These are phyloP conservation scores for Dermatemys mawii DNA, from an alignment of 2,113 vertebrate genomes.

Conservation along the genomic window DNA sequence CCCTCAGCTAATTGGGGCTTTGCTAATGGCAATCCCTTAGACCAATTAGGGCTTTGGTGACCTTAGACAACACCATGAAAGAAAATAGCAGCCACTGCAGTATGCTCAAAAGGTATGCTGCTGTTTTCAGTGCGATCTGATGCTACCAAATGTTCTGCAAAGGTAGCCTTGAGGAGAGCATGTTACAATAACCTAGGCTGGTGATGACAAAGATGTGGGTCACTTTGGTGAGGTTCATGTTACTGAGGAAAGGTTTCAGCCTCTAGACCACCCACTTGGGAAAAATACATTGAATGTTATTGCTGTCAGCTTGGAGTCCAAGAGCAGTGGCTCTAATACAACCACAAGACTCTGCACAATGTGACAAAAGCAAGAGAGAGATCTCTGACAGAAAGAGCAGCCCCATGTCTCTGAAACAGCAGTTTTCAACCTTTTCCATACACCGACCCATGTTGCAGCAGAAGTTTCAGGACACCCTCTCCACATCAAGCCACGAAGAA, in stretches of 20 bases:
- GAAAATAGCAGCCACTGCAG: not conserved
- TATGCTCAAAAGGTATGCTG: not conserved
- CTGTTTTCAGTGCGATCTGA: not conserved
- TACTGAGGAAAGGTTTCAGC: not conserved
- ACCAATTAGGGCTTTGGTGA: fast-evolving
- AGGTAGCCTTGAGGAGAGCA: not conserved
- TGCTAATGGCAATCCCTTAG: too few relatives aligned
- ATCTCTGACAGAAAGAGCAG: not conserved
- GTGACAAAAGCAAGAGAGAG: not conserved
- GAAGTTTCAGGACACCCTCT: not conserved
- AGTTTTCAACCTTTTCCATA: not conserved
- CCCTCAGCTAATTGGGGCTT: not conserved
- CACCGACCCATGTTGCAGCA: not conserved
- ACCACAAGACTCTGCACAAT: not conserved
- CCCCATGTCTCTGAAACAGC: not conserved
- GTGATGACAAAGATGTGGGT: not conserved
- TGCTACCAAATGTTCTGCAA: not conserved
- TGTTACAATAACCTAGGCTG: not conserved
- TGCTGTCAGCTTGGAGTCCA: not conserved
- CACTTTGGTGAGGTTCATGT: not conserved
- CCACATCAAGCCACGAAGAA: not conserved
- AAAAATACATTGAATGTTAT: fast-evolving
- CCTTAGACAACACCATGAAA: not conserved
- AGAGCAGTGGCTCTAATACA: not conserved
- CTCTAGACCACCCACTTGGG: not conserved